Evolutionary conservation across 1,140 invertebrate genomes (phyloP).

Genomic region (Aporrectodea caliginosa): DNA sequence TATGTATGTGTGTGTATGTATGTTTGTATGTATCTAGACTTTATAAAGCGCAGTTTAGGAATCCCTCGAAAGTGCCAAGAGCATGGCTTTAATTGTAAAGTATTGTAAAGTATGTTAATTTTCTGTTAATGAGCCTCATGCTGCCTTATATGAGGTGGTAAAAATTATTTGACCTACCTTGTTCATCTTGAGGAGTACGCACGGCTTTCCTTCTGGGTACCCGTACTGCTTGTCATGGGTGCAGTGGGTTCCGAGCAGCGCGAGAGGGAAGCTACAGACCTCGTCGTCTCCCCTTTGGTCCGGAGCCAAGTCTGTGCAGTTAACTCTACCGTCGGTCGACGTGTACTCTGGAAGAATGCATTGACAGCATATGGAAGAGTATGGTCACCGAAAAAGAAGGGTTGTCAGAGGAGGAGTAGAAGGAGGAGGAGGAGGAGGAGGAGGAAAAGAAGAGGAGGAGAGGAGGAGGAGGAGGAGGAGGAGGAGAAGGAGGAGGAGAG

Average conservation of each 20-base stretch:
- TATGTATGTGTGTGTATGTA: too few relatives aligned
- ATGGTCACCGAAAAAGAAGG: background rate
- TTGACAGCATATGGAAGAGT: too few relatives aligned
- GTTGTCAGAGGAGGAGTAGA: background rate
- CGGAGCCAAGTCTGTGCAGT: background rate
- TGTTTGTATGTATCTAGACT: too few relatives aligned
- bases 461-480: background rate
- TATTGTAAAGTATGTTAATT: too few relatives aligned
- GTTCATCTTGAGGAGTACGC: conserved; percentile 17
- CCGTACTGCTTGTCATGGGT: conserved; percentile 8
- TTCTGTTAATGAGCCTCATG: too few relatives aligned
- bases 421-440: background rate
- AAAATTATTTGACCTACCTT: too few relatives aligned
- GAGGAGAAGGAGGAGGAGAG: background rate
- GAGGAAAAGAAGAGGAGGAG: background rate
- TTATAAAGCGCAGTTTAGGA: too few relatives aligned
- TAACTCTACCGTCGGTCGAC: background rate
- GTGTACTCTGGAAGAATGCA: background rate
- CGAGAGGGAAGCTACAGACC: background rate
- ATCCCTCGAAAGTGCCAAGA: too few relatives aligned
- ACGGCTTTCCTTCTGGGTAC: conserved; percentile 23
- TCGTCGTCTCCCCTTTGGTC: background rate
- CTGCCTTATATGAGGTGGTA: too few relatives aligned
- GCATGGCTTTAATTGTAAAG: too few relatives aligned
- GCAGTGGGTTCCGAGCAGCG: background rate